Evolutionary conservation across 2,113 vertebrate genomes (phyloP), one percentile per base, ranked within the genome.

Genomic region (Ancistrus triradiatus): DNA sequence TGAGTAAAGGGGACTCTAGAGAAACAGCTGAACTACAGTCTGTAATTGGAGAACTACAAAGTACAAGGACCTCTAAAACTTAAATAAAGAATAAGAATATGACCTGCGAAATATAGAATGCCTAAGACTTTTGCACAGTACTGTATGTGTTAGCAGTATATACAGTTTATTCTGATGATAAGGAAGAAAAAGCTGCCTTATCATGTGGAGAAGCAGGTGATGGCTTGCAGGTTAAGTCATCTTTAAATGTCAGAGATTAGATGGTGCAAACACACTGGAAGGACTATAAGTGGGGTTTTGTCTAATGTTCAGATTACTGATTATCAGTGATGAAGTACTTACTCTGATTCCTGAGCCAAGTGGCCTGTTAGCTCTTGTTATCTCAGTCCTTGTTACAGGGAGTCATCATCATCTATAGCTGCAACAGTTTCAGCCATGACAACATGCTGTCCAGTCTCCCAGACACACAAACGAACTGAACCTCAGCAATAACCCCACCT

Each of bases 401-500:
- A 49, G 64, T 61, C 38, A 51, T 71, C 66, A 72, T 58, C 57
- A 21, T 11, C 17, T 19, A 61, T 59, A 59, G 58, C 62, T 74
- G 62, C 51, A 61, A 24, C 3, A 59, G 14, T 51, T 66, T 56
- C 28, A 70, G 38, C 24, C 31, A 48, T 57, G 24, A 66, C 58
- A 53, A 58, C 37, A 18, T 57, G 46, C 66, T 56, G 56, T 70
- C 69, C 62, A 28, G 49, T 53, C 33, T 38, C 40, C 65, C 28
- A 62, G 56, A 57, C 27, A 63, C 13, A 49, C 48, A 46, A 43
- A 28, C 4, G 18, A 50, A 59, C 21, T 43, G 50, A 58, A 27
- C 22, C 28, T 46, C 61, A 59, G 44, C 55, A 64, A 72, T 51
- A 68, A 51, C 42, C 22, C 56, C 66, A 66, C 74, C 62, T 56